Conservation (phyloP, 2,888 invertebrate species). For the Spatulosminthurus flaviceps region DNA sequence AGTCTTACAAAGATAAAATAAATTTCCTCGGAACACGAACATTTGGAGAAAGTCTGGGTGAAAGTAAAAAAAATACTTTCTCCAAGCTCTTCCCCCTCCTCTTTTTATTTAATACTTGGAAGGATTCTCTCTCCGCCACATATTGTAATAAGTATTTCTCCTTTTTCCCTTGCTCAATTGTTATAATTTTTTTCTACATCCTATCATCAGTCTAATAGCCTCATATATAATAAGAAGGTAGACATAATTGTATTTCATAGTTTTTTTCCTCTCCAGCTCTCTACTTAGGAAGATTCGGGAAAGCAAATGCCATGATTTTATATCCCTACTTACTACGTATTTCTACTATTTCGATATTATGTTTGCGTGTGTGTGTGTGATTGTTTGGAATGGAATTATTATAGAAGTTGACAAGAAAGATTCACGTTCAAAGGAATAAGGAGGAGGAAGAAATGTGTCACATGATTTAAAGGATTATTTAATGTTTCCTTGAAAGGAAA, state of each 20-base stretch:
- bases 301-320: too few relatives aligned
- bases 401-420: constrained; percentile 21
- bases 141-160: not conserved
- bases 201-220: not conserved
- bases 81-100: not conserved
- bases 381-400: not conserved
- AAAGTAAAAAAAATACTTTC: not conserved
- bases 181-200: not conserved
- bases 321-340: too few relatives aligned
- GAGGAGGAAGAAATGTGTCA: constrained; percentile 9
- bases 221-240: not conserved
- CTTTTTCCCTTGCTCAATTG: not conserved
- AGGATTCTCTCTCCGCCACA: not conserved
- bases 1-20: constrained; percentile 22
- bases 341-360: not conserved
- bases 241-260: too few relatives aligned
- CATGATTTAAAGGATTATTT: constrained; percentile 27
- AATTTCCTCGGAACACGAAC: constrained; percentile 16
- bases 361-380: not conserved
- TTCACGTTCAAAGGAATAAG: constrained; percentile 20
- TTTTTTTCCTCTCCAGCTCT: too few relatives aligned
- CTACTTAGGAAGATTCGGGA: too few relatives aligned
- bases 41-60: not conserved
- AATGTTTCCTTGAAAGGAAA: not conserved
- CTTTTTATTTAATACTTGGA: not conserved